Evolutionary conservation across 1,140 invertebrate genomes (phyloP).

Genomic region (Coelopa frigida): DNA sequence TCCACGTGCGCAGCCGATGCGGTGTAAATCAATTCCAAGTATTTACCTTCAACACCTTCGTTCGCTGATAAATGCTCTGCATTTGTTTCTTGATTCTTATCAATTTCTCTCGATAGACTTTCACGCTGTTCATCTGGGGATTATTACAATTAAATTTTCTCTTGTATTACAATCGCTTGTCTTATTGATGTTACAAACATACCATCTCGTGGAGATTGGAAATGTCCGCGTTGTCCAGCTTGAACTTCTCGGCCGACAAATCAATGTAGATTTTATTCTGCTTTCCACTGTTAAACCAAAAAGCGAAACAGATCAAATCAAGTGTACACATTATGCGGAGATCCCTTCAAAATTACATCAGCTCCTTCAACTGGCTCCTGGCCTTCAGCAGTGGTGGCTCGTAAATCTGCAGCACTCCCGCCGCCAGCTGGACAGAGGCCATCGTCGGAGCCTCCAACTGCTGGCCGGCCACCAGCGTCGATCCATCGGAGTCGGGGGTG

Average conservation of each 20-base stretch:
- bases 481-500: no score
- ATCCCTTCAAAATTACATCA: conserved; percentile 27
- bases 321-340: not conserved
- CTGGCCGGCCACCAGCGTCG: no score
- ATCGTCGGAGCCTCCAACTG: no score
- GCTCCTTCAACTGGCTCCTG: conserved; percentile 30
- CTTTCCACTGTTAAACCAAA: conserved; percentile 22
- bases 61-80: conserved; percentile 38
- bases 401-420: conserved; percentile 28
- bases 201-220: conserved; percentile 34
- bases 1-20: no score
- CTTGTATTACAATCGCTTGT: not conserved
- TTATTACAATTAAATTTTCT: not conserved
- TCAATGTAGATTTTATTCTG: conserved; percentile 43
- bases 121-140: conserved; percentile 34
- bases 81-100: conserved; percentile 39
- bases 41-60: conserved; percentile 37
- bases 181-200: not conserved
- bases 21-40: not conserved
- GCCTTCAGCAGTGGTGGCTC: conserved; percentile 27
- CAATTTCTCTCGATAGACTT: conserved; percentile 35
- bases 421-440: conserved; percentile 25
- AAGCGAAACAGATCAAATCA: not conserved
- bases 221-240: conserved; percentile 33
- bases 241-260: conserved; percentile 36